These are phyloP conservation scores for Chloroclystis v-ata DNA, from an alignment of 2,888 invertebrate genomes.

Conservation along the genomic window DNA sequence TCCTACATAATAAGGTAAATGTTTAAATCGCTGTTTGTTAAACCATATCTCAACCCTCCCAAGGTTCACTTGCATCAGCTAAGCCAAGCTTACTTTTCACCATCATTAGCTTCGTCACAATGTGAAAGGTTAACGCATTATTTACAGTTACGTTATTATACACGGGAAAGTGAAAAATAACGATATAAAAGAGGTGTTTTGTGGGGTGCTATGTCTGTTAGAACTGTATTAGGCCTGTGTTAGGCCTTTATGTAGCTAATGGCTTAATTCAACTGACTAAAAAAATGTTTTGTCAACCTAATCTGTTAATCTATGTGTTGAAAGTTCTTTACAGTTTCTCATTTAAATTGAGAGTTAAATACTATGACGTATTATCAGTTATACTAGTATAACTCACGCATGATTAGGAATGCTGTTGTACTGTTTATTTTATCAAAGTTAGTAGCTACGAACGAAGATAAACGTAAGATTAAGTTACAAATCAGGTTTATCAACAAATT, in stretches of 20 bases:
- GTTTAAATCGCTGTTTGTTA: constrained; percentile 7
- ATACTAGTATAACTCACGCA: too few relatives aligned
- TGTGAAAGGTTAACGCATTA: constrained; percentile 48
- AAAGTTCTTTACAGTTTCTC: too few relatives aligned
- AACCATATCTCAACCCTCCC: constrained; percentile 11
- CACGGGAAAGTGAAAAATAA: constrained; percentile 26
- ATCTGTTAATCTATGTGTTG: too few relatives aligned
- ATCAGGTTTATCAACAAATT: neutral
- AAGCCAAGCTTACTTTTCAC: constrained; percentile 49
- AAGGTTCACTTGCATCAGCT: constrained; percentile 43
- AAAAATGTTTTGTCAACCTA: too few relatives aligned
- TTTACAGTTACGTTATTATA: constrained; percentile 40
- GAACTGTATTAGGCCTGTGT: too few relatives aligned
- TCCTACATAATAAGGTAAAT: too few relatives aligned
- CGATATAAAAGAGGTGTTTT: constrained; percentile 5
- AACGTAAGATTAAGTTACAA: neutral
- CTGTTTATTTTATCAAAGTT: too few relatives aligned
- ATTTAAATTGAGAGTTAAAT: too few relatives aligned
- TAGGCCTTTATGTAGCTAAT: too few relatives aligned
- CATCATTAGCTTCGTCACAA: constrained; percentile 47
- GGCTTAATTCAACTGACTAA: too few relatives aligned
- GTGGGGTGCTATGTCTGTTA: neutral
- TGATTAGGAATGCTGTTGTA: too few relatives aligned
- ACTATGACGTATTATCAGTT: too few relatives aligned
- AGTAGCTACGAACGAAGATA: neutral